Evolutionary conservation across 1,140 invertebrate genomes (phyloP).

Genomic region (Drosophila azteca): DNA sequence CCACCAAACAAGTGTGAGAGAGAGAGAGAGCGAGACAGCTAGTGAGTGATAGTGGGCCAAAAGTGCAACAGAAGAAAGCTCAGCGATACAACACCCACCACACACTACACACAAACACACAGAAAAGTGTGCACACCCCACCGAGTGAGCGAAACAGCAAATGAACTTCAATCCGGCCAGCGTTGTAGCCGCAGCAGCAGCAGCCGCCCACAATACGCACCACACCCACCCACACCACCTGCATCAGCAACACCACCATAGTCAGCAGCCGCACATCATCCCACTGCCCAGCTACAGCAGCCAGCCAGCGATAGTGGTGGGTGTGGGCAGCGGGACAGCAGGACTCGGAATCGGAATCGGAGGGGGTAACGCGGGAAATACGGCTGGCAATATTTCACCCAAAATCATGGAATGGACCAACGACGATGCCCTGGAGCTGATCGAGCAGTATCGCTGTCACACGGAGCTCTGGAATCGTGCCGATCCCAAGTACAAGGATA

Average conservation of each 20-base stretch:
- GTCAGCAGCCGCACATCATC: slow-evolving; percentile 50
- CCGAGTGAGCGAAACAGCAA: slow-evolving; percentile 45
- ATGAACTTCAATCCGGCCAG: slow-evolving; percentile 74
- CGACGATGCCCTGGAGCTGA: slow-evolving; percentile 84
- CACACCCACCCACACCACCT: slow-evolving; percentile 19
- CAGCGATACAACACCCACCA: slow-evolving; percentile 19
- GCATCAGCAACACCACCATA: slow-evolving; percentile 36
- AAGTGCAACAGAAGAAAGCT: slow-evolving; percentile 31
- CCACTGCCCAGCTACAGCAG: slow-evolving; percentile 51
- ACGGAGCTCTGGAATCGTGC: slow-evolving; percentile 85
- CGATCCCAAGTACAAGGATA: slow-evolving; percentile 84
- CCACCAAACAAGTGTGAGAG: slow-evolving; percentile 3
- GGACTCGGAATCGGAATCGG: slow-evolving; percentile 21
- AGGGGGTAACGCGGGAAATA: slow-evolving; percentile 27
- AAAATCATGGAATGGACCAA: slow-evolving; percentile 84
- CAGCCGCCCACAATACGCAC: slow-evolving; percentile 53
- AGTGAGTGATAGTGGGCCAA: not conserved
- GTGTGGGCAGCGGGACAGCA: slow-evolving; percentile 29
- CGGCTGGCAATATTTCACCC: slow-evolving; percentile 43
- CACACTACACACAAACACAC: slow-evolving; percentile 10
- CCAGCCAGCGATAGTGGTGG: slow-evolving; percentile 21
- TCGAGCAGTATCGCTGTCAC: slow-evolving; percentile 84
- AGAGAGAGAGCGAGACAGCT: slow-evolving; percentile 13
- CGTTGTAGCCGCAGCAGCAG: slow-evolving; percentile 65
- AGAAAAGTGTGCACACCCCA: slow-evolving; percentile 11